Evolutionary conservation across 2,888 invertebrate genomes (phyloP).

Genomic region (Amiota minor): DNA sequence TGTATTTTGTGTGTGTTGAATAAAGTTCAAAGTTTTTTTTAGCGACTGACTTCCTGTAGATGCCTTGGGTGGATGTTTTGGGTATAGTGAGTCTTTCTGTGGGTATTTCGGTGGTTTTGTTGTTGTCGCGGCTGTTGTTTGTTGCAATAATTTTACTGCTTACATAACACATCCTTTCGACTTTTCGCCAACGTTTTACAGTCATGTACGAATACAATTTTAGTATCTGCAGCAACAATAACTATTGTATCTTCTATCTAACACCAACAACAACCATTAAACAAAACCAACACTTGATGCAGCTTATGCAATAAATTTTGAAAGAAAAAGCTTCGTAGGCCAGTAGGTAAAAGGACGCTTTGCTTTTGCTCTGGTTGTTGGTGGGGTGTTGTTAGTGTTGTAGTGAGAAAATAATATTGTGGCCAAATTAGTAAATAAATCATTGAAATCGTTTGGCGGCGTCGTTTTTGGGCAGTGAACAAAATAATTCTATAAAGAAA

Average conservation of each 20-base stretch:
- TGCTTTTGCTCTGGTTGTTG: no score
- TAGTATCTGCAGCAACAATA: not conserved
- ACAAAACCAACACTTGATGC: no score
- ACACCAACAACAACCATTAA: no score
- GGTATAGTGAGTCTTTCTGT: no score
- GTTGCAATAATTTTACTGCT: conserved; percentile 4
- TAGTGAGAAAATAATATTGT: conserved; percentile 51
- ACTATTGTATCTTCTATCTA: not conserved
- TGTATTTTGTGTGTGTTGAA: conserved; percentile 19
- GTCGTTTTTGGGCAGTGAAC: conserved; percentile 12
- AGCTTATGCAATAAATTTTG: no score
- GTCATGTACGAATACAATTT: no score
- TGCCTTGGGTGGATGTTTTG: conserved; percentile 26
- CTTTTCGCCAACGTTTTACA: no score
- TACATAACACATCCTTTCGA: not conserved
- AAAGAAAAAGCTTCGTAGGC: not conserved
- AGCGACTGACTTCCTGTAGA: conserved; percentile 30
- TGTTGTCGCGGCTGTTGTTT: conserved; percentile 11
- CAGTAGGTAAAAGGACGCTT: no score
- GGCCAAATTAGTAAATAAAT: conserved; percentile 61
- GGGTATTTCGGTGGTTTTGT: not conserved
- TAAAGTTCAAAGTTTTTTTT: conserved; percentile 36
- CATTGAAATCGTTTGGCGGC: conserved; percentile 40
- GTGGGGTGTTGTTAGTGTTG: not conserved
- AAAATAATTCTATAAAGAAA: conserved; percentile 14